Conservation (phyloP, 2,888 invertebrate species). For the Axea sp. region DNA sequence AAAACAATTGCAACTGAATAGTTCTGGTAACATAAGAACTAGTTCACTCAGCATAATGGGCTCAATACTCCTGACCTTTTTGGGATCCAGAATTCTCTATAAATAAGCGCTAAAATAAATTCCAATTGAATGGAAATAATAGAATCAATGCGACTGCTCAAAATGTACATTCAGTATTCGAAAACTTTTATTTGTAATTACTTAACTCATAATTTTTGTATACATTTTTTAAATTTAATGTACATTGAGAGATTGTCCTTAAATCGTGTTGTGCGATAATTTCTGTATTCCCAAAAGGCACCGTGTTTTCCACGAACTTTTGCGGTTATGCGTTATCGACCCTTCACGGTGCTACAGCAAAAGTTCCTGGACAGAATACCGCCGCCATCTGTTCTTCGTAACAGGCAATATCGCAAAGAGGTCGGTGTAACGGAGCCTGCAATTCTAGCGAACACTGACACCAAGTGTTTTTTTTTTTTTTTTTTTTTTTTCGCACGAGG, state of each 20-base stretch:
- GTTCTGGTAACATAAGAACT: conserved; percentile 15
- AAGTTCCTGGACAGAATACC: conserved; percentile 23
- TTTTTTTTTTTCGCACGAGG: too few relatives aligned
- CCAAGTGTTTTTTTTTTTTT: too few relatives aligned
- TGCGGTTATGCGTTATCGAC: conserved; percentile 39
- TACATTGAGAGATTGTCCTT: conserved; percentile 56
- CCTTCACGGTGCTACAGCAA: background rate
- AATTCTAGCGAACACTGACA: conserved; percentile 23
- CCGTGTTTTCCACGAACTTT: conserved; percentile 17
- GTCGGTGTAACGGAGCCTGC: conserved; percentile 18
- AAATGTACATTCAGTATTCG: conserved; percentile 55
- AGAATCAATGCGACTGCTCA: conserved; percentile 45
- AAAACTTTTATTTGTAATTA: too few relatives aligned
- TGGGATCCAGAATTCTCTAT: conserved; percentile 62
- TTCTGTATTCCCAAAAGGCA: conserved; percentile 25
- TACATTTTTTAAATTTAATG: conserved; percentile 5
- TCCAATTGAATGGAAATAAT: conserved; percentile 6
- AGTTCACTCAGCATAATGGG: conserved; percentile 37
- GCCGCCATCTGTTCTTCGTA: conserved; percentile 11
- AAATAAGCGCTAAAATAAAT: conserved; percentile 29
- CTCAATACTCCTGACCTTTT: conserved; percentile 47
- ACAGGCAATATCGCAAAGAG: background rate
- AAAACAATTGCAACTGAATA: conserved; percentile 36
- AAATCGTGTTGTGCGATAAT: conserved; percentile 21
- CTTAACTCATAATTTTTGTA: too few relatives aligned